These are phyloP conservation scores for Petrophora chlorosata DNA, from an alignment of 2,888 invertebrate genomes.

Conservation along the genomic window DNA sequence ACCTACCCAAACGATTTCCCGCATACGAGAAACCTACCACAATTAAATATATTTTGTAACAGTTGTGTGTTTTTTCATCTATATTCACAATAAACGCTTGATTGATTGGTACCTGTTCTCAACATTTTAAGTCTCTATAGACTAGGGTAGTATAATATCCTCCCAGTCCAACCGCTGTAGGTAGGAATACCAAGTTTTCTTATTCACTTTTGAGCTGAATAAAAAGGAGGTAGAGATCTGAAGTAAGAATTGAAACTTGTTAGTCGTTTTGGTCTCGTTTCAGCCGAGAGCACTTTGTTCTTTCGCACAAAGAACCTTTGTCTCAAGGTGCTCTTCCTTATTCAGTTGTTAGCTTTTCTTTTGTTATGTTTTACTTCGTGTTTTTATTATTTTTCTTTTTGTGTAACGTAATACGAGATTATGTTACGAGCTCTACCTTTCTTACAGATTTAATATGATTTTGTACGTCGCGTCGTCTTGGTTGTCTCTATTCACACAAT, in stretches of 20 bases:
- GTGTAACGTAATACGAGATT: constrained; percentile 1
- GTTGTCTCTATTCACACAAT: no score
- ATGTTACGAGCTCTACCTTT: no score
- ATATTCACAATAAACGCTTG: no score
- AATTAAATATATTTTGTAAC: no score
- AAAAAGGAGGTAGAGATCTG: constrained; percentile 18
- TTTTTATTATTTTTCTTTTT: constrained; percentile 20
- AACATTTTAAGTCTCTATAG: neutral
- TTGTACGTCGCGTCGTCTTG: no score
- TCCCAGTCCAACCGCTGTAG: neutral
- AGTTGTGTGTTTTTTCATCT: no score
- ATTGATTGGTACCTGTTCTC: no score
- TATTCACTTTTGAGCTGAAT: constrained; percentile 23
- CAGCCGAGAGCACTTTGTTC: constrained; percentile 33
- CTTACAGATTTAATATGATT: no score
- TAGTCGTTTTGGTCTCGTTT: constrained; percentile 26
- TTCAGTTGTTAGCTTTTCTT: constrained; percentile 41
- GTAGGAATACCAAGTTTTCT: constrained; percentile 12
- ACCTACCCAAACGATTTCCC: no score
- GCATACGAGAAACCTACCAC: no score
- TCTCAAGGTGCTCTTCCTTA: constrained; percentile 43
- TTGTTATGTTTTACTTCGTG: constrained; percentile 32
- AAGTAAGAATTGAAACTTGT: constrained; percentile 22
- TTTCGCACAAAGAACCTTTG: constrained; percentile 48
- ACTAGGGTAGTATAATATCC: constrained; percentile 10